A percentile compares a stretch with the other conserved stretches of the same genome.
These are phyloP conservation scores for Augiades crinisus DNA, from an alignment of 2,888 invertebrate genomes.

Conservation along the genomic window DNA sequence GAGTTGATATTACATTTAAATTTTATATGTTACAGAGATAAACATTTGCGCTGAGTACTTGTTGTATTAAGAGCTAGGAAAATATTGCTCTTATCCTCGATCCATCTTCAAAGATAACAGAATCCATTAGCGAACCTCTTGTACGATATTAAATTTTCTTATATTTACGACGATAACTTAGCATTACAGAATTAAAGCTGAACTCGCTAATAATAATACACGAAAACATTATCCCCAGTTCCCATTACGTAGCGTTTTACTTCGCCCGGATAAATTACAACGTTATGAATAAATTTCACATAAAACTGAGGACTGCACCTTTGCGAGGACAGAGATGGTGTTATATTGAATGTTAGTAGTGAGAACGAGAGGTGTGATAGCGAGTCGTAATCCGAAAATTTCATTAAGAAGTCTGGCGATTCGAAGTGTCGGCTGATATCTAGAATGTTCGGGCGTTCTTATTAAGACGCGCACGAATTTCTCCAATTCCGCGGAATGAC, in stretches of 20 bases:
- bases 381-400: constrained; percentile 78
- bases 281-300: constrained; percentile 82
- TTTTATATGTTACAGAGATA: too few species aligned
- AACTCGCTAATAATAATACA: constrained; percentile 67
- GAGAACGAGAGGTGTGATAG: constrained; percentile 46
- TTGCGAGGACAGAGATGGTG: constrained; percentile 62
- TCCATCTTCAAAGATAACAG: constrained; percentile 15
- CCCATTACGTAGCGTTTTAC: constrained; percentile 74
- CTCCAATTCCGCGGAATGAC: constrained; percentile 59
- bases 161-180: constrained; percentile 61
- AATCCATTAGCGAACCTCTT: constrained; percentile 18
- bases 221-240: constrained; percentile 61
- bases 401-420: constrained; percentile 78
- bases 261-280: constrained; percentile 78
- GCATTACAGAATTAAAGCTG: constrained; percentile 65
- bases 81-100: constrained; percentile 2
- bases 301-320: constrained; percentile 80
- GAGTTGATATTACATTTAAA: too few species aligned
- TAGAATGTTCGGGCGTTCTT: constrained; percentile 71
- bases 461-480: constrained; percentile 66
- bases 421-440: constrained; percentile 73
- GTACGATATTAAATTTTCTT: constrained; percentile 43
- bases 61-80: background rate
- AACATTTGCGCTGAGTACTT: too few species aligned
- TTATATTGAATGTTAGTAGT: constrained; percentile 33